Base-by-base conservation (phyloP, 2,888 invertebrate species). In the Campopleginae sp. region DNA sequence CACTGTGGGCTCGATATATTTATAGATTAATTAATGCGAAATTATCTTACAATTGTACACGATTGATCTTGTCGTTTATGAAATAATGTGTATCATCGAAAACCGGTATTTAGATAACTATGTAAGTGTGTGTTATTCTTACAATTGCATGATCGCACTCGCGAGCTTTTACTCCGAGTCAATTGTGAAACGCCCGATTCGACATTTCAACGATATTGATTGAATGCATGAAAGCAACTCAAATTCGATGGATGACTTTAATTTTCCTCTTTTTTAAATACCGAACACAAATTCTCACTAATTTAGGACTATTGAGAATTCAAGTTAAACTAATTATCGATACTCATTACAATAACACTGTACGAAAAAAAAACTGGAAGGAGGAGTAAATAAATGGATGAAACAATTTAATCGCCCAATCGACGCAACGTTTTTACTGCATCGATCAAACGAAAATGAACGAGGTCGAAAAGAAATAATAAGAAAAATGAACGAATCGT, bases 51-150 rank as follows among this genome's bases (percentile, higher is more conserved):
- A 46, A 74, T 48, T 63, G 44, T 48, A 54, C 33, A 33, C 17
- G 51, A 82, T 70, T n/a, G n/a, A 66, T 66, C 54, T 23, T 80
- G 54, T 79, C 66, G 58, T 70, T 78, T 42, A 38, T 42, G 78
- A 79, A 63, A 33, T 48, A 48, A 61, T 61, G 66, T 79, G 71
- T 79, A 77, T 79, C 76, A 79, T 76, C 72, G 79, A 82, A 38
- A 79, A 82, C 68, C 74, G 75, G 58, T 33, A 38, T 76, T 83
- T 71, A 42, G 71, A 76, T 79, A 82, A 71, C 54, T 38, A 72
- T 19, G 71, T 79, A 71, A 85, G 74, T 72, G 80, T 77, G 63
- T 72, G 74, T 68, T 51, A 68, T 68, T 83, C 27, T 38, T 80
- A 10, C 63, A 71, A 80, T 75, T 78, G 51, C 33, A 31, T 51